Conservation (phyloP, 2,113 vertebrate genomes). For the Oxyruncus cristatus region DNA sequence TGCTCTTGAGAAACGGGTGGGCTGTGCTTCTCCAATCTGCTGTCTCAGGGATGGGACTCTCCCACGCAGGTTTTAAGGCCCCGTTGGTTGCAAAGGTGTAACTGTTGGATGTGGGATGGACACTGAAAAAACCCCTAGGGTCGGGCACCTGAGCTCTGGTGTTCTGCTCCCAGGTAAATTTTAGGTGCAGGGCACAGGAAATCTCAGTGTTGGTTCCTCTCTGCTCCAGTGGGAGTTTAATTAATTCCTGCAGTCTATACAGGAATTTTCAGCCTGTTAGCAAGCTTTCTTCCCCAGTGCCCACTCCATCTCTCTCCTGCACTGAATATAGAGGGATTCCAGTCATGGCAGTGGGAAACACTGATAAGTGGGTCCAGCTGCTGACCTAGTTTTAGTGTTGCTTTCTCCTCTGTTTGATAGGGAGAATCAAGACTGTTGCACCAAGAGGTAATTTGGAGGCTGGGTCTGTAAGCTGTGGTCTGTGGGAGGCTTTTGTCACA, state of each 20-base stretch:
- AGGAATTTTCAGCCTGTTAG: background rate
- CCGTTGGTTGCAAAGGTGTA: background rate
- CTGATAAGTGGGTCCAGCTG: background rate
- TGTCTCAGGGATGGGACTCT: background rate
- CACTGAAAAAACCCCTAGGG: background rate
- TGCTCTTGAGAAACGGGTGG: rapidly evolving
- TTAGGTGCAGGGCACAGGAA: background rate
- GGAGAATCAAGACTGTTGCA: background rate
- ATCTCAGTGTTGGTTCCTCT: background rate
- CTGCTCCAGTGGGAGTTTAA: background rate
- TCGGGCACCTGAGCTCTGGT: background rate
- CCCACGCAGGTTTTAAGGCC: rapidly evolving
- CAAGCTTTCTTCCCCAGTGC: background rate
- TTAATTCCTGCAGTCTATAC: background rate
- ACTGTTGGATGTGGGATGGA: background rate
- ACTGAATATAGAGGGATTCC: background rate
- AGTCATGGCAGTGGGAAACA: background rate
- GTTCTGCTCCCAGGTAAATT: background rate
- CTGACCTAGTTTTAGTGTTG: background rate
- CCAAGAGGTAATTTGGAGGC: background rate
- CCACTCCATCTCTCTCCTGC: background rate
- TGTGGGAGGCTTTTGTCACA: background rate
- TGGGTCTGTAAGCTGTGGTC: background rate
- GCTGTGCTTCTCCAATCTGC: background rate
- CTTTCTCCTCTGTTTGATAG: background rate